Evolutionary conservation across 2,888 invertebrate species (phyloP), one percentile per base, ranked within the genome.

Genomic region (Coecobrya sp.): DNA sequence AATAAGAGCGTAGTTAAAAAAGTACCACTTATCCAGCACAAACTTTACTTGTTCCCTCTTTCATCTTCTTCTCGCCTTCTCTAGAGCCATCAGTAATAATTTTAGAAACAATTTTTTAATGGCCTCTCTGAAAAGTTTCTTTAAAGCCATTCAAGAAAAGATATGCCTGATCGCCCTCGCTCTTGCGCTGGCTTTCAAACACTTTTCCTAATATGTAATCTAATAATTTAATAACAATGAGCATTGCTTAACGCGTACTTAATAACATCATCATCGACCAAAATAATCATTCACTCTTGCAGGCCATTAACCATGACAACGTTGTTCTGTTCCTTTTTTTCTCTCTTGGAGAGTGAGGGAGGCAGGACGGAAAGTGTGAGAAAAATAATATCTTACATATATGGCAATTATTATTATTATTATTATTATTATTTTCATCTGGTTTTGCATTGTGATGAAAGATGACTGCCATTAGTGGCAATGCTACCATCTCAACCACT

Each of bases 141-240:
- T 19, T 36, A 2, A 36, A 36, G 59, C 1, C 59, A 0, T 59
- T 59, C n/a, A 22, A 25, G 62, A 62, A 13, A 13, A 59, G n/a
- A n/a, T n/a, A 59, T 59, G 59, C 30, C 30, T 68, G 27, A 19
- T n/a, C 42, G 7, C 36, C n/a, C 42, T 70, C 42, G n/a, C 42
- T 70, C 76, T 11, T 0, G n/a, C 52, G 0, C n/a, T 42, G 16
- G 30, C 5, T 30, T 30, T 8, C 25, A 68, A 8, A 27, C 25
- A 25, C n/a, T 65, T 65, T 86, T 70, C 86, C 86, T 49, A 86
- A 86, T 86, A 86, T 45, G 70, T 55, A 86, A 70, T 70, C 25
- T 70, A 86, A 86, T 86, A 84, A 42, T 62, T 30, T 19, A 84
- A 36, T 36, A 36, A 65, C 62, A 42, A 84, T 65, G 55, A 65